Evolutionary conservation across 2,888 invertebrate species (phyloP).

Genomic region (Acrobeloides nanus): DNA sequence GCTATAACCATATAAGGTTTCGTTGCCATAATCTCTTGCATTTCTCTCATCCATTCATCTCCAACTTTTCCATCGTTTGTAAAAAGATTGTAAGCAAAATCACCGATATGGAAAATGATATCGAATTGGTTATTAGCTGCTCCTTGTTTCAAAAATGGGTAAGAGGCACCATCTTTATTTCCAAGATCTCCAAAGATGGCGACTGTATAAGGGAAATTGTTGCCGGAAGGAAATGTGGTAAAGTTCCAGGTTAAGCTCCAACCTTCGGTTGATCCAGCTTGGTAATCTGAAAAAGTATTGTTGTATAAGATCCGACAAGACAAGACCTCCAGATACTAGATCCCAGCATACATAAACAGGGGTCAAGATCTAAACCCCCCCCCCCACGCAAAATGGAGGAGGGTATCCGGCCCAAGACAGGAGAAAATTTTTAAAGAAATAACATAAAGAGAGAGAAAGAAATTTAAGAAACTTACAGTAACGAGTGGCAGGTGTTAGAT

Average conservation of each 20-base stretch:
- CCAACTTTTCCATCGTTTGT: conserved; percentile 71
- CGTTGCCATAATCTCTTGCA: conserved; percentile 65
- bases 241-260: conserved; percentile 78
- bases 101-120: conserved; percentile 61
- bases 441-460: too few relatives aligned
- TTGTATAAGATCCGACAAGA: not conserved
- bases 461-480: conserved; percentile 41
- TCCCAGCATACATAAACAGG: too few relatives aligned
- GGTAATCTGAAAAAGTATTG: too few relatives aligned
- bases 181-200: conserved; percentile 95
- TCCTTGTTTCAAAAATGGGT: conserved; percentile 75
- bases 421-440: too few relatives aligned
- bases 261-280: conserved; percentile 59
- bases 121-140: conserved; percentile 63
- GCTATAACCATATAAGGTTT: conserved; percentile 77
- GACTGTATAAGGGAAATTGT: conserved; percentile 70
- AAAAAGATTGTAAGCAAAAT: conserved; percentile 89
- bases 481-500: conserved; percentile 26
- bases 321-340: not conserved
- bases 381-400: too few relatives aligned
- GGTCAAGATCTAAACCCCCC: too few relatives aligned
- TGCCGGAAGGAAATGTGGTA: conserved; percentile 59
- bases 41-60: conserved; percentile 84
- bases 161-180: conserved; percentile 77
- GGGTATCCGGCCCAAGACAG: too few relatives aligned